Base-by-base conservation (phyloP, 2,888 invertebrate species). In the Vannuccia rotundouncinata region DNA sequence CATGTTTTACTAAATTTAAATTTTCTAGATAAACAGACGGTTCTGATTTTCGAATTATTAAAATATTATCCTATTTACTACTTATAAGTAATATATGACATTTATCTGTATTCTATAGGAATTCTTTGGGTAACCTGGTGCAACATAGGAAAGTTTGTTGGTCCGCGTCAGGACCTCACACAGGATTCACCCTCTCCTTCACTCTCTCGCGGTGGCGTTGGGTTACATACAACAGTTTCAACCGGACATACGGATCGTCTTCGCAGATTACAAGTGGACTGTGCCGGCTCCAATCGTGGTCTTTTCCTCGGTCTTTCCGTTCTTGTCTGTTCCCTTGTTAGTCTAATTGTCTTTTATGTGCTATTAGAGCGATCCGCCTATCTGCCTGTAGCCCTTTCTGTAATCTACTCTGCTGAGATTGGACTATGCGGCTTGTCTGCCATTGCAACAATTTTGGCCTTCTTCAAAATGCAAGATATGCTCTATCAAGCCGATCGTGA, bases 41-140 rank as follows among this genome's bases (percentile, higher is more conserved):
- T 73, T 73, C 5, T 0, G 78, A 82, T 66, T 25, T n/a, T 31
- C 29, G 1, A 74, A 29, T 17, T 76, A 5, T 29, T n/a, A 10
- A 17, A 31, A 73, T 22, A 10, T n/a, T 22, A 31, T 10, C n/a
- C 5, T 76, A 78, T 27, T 78, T 28, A 28, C 28, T 25, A 27
- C 29, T 79, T 27, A 10, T 13, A 2, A n/a, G 2, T 17, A 25
- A 17, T 13, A 25, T 10, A 17, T 10, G 27, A 79, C 17, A 17
- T 45, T 13, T 45, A 45, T 13, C 45, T 45, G 5, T 17, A 10
- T n/a, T 79, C 82, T 84, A 1, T 83, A 86, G 86, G 95, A 78
- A 95, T 96, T 60, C 92, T 95, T 85, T 95, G 94, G 88, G 93
- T 95, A 79, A 95, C 95, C 94, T 96, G 95, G 95, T 93, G 90